phyloP scores from a whole-genome alignment of 1,140 invertebrate species.

The Zophobas atratus region DNA sequence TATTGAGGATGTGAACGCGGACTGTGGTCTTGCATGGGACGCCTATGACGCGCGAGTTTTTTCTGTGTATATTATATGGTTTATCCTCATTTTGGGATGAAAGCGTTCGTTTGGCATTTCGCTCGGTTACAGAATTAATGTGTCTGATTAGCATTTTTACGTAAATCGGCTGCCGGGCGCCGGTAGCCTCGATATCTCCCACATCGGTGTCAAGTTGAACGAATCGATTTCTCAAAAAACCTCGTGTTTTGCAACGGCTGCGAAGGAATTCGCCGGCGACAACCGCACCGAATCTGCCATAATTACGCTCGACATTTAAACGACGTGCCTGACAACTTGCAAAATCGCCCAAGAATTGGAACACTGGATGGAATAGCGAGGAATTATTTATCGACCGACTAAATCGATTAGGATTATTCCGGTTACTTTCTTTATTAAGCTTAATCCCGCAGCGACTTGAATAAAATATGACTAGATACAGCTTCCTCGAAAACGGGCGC shows the following conservation, averaged over 20 bases:
- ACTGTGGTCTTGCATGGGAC: no score
- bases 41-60: no score
- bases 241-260: background rate
- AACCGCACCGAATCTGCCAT: conserved; percentile 8
- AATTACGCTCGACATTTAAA: conserved; percentile 22
- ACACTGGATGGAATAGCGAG: background rate
- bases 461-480: conserved; percentile 12
- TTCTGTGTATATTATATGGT: no score
- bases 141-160: no score
- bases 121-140: no score
- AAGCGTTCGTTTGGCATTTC: no score
- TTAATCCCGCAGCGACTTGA: conserved; percentile 5
- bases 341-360: background rate
- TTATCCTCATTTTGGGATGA: no score
- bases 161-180: no score
- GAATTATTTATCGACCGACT: background rate
- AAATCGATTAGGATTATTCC: conserved; percentile 27
- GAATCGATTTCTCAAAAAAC: conserved; percentile 22
- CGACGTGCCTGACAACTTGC: conserved; percentile 13
- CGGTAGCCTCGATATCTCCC: background rate
- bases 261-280: background rate
- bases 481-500: background rate
- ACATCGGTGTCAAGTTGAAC: conserved; percentile 1
- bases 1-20: no score
- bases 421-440: conserved; percentile 3